These are phyloP conservation scores for Neotoma lepida DNA, from an alignment of 2,113 vertebrate genomes.

Conservation along the genomic window DNA sequence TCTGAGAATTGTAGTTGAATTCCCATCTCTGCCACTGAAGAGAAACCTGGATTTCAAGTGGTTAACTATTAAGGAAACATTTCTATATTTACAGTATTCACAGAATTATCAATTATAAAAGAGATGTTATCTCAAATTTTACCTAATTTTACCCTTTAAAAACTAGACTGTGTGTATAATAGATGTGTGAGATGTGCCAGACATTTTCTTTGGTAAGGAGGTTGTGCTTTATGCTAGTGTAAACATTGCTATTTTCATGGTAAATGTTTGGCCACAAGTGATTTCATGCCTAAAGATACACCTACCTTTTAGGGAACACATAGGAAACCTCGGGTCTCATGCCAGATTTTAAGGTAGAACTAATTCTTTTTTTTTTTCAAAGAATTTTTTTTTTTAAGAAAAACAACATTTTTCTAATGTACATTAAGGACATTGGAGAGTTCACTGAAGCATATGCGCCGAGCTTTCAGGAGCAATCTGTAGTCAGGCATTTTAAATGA, in stretches of 20 bases:
- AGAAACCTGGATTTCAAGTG: not conserved
- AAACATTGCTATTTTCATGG: conserved; percentile 48
- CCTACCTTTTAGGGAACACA: conserved; percentile 60
- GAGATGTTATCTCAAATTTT: conserved; percentile 16
- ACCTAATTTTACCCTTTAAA: conserved; percentile 48
- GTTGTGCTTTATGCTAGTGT: conserved; percentile 49
- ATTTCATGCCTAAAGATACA: conserved; percentile 68
- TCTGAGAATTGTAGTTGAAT: not conserved
- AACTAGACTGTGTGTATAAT: not conserved
- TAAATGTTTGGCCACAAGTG: conserved; percentile 61
- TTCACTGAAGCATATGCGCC: conserved; percentile 90
- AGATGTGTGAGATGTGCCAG: not conserved
- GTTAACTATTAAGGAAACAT: not conserved
- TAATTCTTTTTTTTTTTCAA: conserved; percentile 82
- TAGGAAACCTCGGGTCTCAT: conserved; percentile 69
- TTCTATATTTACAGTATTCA: not conserved
- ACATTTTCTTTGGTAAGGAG: conserved; percentile 64
- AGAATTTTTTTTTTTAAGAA: conserved; percentile 71
- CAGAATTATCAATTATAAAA: conserved; percentile 16
- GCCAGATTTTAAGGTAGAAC: conserved; percentile 87
- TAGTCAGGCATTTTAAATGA: conserved; percentile 98
- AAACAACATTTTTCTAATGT: conserved; percentile 88
- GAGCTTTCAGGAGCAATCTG: conserved; percentile 95
- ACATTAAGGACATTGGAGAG: conserved; percentile 90
- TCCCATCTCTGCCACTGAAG: not conserved